Base-by-base conservation (phyloP, 37 sponge, comb jelly and placozoan species). In the Sycon ciliatum region DNA sequence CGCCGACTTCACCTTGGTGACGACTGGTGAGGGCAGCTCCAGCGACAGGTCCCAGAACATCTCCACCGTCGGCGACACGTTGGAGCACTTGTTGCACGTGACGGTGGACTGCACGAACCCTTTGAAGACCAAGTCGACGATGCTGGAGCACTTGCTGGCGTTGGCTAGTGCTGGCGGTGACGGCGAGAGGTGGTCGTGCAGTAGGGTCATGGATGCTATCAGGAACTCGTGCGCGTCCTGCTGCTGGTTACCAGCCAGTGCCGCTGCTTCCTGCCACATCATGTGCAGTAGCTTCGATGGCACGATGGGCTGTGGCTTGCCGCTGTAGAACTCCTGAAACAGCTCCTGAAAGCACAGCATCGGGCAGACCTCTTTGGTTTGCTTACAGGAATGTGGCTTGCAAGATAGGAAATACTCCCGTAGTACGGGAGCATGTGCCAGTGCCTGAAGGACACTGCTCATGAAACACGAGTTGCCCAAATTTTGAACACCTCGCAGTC, bases 151-250 rank as follows among this genome's bases (percentile, higher is more conserved):
- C 49, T 83, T 78, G 36, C 75, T 52, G 18, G 86, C 66, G 35
- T 81, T 66, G 38, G 61, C 32, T 3, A 74, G 60, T 2, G 81
- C 76, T 18, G 88, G 85, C 0, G 82, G 82, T 76, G 85, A 81
- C 34, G 86, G 87, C 9, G 81, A 80, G 0, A 81, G 80, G 79
- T 96, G 99, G 36, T 70, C 77, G 72, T 96, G 99, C 3, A 96
- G 90, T 1, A 92, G 81, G 36, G 92, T 90, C 38, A 88, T 68
- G 37, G 80, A 75, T 13, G 96, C 73, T 9, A 96, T 96, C 77
- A 96, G 88, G 83, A 96, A 96, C 72, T 96, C 99, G 72, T 96
- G 99, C 0, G 99, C 99, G 39, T 96, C 99, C 42, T 96, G 99
- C 63, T 96, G 99, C 73, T 92, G 93, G 54, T 96, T 92, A 49